phyloP scores from a whole-genome alignment of 2,113 vertebrate genomes.

The Petaurus breviceps region DNA sequence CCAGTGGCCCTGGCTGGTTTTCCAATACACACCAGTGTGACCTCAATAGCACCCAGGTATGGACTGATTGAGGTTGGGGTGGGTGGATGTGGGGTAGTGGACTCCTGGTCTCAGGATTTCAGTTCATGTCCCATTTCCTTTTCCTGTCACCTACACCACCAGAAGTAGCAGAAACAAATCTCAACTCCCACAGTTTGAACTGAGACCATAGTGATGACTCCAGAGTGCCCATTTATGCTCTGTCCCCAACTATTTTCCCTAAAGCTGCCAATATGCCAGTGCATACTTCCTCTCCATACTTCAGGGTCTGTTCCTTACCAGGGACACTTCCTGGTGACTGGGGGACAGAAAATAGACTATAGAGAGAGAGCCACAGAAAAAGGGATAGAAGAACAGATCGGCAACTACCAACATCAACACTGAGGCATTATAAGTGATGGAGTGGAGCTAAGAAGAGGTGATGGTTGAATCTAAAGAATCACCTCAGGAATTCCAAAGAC shows the following conservation, averaged over 20 bases:
- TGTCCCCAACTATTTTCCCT: background rate
- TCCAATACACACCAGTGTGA: constrained; percentile 93
- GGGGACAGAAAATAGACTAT: background rate
- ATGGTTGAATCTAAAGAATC: background rate
- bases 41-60: constrained; percentile 95
- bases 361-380: background rate
- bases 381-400: background rate
- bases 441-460: background rate
- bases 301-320: background rate
- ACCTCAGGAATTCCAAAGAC: background rate
- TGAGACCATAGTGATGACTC: background rate
- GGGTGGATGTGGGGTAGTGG: background rate
- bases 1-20: constrained; percentile 90
- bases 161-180: background rate
- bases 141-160: background rate
- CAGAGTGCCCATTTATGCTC: background rate
- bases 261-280: background rate
- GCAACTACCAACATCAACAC: background rate
- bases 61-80: background rate
- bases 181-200: background rate
- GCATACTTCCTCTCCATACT: background rate
- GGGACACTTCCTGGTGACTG: background rate
- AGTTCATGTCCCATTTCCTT: background rate
- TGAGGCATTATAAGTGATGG: background rate
- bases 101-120: background rate